Conservation (phyloP, 2,797 vertebrate genomes). For the Lacerta viridis region DNA sequence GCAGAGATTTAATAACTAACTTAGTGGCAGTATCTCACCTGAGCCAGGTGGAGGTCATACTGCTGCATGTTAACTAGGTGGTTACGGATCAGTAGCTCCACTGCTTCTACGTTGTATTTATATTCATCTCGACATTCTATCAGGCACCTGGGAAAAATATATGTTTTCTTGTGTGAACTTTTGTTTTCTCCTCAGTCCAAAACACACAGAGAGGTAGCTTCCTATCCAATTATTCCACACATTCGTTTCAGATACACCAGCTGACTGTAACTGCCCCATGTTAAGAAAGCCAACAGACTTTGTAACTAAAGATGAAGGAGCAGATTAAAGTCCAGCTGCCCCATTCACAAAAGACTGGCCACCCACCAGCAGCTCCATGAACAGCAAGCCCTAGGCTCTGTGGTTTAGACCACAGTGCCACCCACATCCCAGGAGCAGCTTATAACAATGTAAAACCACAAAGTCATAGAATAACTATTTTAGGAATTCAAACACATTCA, state of each 20-base stretch:
- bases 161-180: conserved; percentile 40
- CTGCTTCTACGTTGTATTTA: conserved; percentile 98
- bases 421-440: neutral
- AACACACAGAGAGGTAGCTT: neutral
- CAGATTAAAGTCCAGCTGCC: neutral
- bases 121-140: conserved; percentile 99
- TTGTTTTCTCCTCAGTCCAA: conserved; percentile 24
- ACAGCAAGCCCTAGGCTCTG: no score
- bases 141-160: conserved; percentile 88
- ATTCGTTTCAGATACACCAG: neutral
- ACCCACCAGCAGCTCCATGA: no score
- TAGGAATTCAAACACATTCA: neutral
- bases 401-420: no score
- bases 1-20: neutral
- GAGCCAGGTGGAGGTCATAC: conserved; percentile 97
- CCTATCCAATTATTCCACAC: neutral
- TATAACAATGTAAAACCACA: neutral
- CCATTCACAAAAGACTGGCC: neutral
- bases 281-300: neutral
- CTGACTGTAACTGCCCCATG: neutral
- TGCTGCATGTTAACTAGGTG: conserved; percentile 99
- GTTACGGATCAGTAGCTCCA: conserved; percentile 97
- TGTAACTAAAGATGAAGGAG: neutral
- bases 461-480: neutral
- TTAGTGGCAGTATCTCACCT: conserved; percentile 83